phyloP scores from a whole-genome alignment of 2,797 vertebrate species.

The Ctenopoma kingsleyae region DNA sequence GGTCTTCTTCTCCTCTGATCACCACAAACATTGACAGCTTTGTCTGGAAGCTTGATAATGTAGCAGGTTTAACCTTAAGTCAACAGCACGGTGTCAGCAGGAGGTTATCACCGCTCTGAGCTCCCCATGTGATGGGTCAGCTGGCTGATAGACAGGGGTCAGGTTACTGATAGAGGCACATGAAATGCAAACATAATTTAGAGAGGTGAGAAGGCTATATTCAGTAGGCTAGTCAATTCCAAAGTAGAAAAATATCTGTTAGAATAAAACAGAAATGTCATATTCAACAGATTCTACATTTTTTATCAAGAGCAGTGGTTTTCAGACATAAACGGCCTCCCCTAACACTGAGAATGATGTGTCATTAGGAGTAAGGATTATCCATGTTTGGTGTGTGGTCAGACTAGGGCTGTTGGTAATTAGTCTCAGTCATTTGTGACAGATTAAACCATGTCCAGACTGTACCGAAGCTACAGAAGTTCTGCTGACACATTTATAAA shows the following conservation, averaged over 20 bases:
- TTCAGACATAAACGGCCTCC: not conserved
- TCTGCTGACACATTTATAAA: conserved; percentile 67
- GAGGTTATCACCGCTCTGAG: conserved; percentile 67
- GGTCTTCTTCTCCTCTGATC: conserved; percentile 9
- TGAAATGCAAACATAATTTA: conserved; percentile 49
- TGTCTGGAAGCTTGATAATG: conserved; percentile 38
- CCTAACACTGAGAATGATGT: conserved; percentile 2
- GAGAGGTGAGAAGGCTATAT: conserved; percentile 1
- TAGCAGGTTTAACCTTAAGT: conserved; percentile 64
- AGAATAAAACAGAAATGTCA: conserved; percentile 3
- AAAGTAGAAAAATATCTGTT: not conserved
- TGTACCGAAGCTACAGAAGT: conserved; percentile 57
- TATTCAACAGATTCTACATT: not conserved
- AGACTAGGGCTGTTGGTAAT: conserved; percentile 68
- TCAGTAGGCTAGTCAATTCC: not conserved
- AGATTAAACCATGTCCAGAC: conserved; percentile 71
- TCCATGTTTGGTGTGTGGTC: conserved; percentile 49
- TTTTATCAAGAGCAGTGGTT: not conserved
- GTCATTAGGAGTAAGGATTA: conserved; percentile 49
- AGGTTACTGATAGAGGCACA: conserved; percentile 52
- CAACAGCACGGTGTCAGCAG: conserved; percentile 68
- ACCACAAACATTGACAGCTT: conserved; percentile 30
- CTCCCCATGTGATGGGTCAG: conserved; percentile 29
- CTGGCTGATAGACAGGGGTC: conserved; percentile 48
- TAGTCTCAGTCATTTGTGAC: conserved; percentile 60